Evolutionary conservation across 2,797 vertebrate genomes (phyloP).

Genomic region (Harpagifer antarcticus): DNA sequence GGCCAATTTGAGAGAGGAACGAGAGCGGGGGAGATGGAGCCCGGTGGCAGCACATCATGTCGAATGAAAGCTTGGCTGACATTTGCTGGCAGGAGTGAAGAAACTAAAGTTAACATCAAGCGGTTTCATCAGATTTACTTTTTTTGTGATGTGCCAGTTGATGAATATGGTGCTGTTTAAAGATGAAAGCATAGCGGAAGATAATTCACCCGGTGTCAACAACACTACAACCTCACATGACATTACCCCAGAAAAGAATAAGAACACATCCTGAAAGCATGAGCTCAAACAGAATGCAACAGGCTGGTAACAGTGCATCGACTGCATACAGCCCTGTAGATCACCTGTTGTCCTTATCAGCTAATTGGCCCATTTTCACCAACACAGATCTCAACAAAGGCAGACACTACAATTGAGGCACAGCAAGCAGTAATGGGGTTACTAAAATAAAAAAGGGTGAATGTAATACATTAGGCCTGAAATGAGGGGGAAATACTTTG

Average conservation of each 20-base stretch:
- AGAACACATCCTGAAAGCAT: slow-evolving; percentile 34
- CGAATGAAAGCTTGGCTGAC: slow-evolving; percentile 52
- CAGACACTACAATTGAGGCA: slow-evolving; percentile 40
- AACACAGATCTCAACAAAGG: slow-evolving; percentile 64
- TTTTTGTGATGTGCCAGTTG: slow-evolving; percentile 48
- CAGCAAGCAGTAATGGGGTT: slow-evolving; percentile 13
- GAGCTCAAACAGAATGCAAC: slow-evolving; percentile 57
- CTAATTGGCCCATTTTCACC: slow-evolving; percentile 49
- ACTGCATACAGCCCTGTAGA: slow-evolving; percentile 29
- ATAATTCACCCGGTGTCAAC: slow-evolving; percentile 64
- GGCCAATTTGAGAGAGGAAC: slow-evolving; percentile 29
- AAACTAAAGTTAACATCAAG: slow-evolving; percentile 64
- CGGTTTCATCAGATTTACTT: slow-evolving; percentile 56
- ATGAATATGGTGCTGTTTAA: slow-evolving; percentile 48
- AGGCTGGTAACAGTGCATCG: slow-evolving; percentile 36
- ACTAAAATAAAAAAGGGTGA: slow-evolving; percentile 13
- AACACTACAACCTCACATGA: slow-evolving; percentile 39
- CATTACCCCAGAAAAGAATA: slow-evolving; percentile 36
- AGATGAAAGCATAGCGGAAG: slow-evolving; percentile 57
- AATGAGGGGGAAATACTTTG: slow-evolving; percentile 52
- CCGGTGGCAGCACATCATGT: slow-evolving; percentile 23
- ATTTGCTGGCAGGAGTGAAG: slow-evolving; percentile 48
- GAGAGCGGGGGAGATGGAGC: not conserved
- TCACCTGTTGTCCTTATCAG: slow-evolving; percentile 61
- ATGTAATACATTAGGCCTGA: slow-evolving; percentile 55